A percentile compares a stretch with the other conserved stretches of the same genome.
phyloP scores from a whole-genome alignment of 2,797 vertebrate genomes.

The Sebastiscus albofasciatus region DNA sequence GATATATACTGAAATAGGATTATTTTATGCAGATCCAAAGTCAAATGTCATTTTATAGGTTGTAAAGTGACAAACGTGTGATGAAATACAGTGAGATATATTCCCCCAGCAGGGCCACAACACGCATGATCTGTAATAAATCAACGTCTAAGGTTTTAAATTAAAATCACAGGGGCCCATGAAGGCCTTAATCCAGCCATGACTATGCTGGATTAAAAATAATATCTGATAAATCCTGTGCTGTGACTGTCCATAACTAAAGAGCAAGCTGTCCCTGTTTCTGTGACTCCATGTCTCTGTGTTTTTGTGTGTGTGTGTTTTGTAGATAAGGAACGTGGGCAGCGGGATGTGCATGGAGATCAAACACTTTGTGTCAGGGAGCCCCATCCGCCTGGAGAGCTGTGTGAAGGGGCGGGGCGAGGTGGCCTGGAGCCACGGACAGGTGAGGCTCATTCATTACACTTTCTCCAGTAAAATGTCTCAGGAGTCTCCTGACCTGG shows the following conservation, averaged over 20 bases:
- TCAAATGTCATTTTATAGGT: background rate
- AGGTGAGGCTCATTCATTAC: conserved; percentile 78
- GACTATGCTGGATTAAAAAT: background rate
- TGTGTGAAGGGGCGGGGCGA: conserved; percentile 89
- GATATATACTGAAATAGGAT: background rate
- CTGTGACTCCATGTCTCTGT: background rate
- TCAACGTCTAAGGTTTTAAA: background rate
- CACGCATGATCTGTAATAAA: background rate
- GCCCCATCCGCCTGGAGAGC: conserved; percentile 87
- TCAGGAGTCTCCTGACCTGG: background rate
- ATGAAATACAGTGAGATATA: background rate
- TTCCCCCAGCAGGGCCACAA: background rate
- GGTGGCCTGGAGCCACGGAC: conserved; percentile 89
- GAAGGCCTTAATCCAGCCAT: background rate
- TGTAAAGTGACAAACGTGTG: background rate
- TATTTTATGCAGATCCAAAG: background rate
- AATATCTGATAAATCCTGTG: background rate
- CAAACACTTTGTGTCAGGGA: conserved; percentile 89
- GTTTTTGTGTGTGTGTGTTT: conserved; percentile 13
- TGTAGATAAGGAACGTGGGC: conserved; percentile 88
- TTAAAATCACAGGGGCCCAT: background rate
- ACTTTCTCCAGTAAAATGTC: background rate
- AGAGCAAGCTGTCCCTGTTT: background rate
- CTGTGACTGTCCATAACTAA: background rate
- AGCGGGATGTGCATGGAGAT: conserved; percentile 90